Base-by-base conservation (phyloP, 1,140 invertebrate species). In the Drepana arcuata region DNA sequence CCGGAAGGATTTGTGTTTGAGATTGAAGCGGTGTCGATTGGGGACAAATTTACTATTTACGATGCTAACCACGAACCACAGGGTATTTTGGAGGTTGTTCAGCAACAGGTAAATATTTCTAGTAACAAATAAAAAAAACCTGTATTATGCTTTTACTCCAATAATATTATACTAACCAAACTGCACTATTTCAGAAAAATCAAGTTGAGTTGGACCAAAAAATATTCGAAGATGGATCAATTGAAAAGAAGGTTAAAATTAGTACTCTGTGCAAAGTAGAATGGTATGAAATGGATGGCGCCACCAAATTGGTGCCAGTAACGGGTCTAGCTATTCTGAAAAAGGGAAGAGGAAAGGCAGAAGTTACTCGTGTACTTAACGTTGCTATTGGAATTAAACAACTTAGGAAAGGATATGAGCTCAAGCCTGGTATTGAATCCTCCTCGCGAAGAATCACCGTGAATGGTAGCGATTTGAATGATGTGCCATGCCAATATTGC, bases 1-100 rank as follows among this genome's bases (percentile, higher is more conserved):
- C 87, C 88, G 4, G 87, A 89, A 62, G 92, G 92, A 21, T 93
- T 88, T 60, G 88, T 87, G 10, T 92, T 93, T 68, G 88, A 90
- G 52, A 73, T 92, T 16, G 86, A 90, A 58, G 86, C 89, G 3
- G 80, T 93, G 1, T 86, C 87, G n/a, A 69, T 86, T 32, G 90
- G 89, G 2, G 88, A 92, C 39, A 89, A 89, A 60, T 93, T 92
- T 60, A 89, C 88, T 2, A 86, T 92, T 7, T 88, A 86, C 46
- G 88, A 91, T 65, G 79, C 85, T 2, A 88, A 87, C 43, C 85
- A 87, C 41, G 84, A 88, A 39, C 75, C 86, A 7, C 86, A 89
- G 48, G 89, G 88, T 32, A 88, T 84, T 13, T 60, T 89, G 51
- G 89, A 88, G 84, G 84, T 88, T 10, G 71, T 88, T 16, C 82